Evolutionary conservation across 2,797 vertebrate species (phyloP), one percentile per base, ranked within the genome.

Genomic region (Tokudaia tokunoshimensis): DNA sequence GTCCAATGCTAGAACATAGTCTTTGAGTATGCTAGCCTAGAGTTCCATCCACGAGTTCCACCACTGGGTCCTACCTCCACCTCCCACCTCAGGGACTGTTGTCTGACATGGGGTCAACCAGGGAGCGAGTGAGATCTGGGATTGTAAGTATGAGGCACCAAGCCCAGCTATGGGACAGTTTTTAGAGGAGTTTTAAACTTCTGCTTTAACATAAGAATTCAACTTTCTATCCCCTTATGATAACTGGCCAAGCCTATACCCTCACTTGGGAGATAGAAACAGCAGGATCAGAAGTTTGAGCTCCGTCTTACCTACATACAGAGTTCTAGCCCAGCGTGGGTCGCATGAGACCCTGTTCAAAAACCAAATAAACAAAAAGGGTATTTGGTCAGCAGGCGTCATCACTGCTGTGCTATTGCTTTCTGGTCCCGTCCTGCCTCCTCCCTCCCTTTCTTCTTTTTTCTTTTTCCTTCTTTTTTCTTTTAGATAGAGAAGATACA

Each of bases 161-260:
- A 20, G 20, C 47, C 13, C 34, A 72, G 31, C 10, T 20, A 34
- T 22, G 31, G 11, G 34, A n/a, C 29, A 52, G 63, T 26, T 31
- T 94, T 74, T 86, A 81, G 80, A 94, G 70, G 37, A 76, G 78
- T 82, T 93, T 96, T 89, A 92, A 65, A 22, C 44, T 92, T 92
- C 50, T 88, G 70, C 52, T 63, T 65, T 55, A 55, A 55, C 50
- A 55, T 41, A 87, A 86, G 47, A 70, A 94, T 19, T 78, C 80
- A 82, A 20, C 41, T 92, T 92, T 92, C 31, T 67, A 87, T 55
- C 44, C 37, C 57, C 44, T 76, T 80, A 86, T 84, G 63, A 26
- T 76, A 91, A 87, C 75, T 83, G 37, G 72, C 17, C 24, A 87
- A 74, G 65, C 65, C 34, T 52, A 15, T 29, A 74, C 29, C n/a